A percentile compares a stretch with the other conserved stretches of the same genome.
Evolutionary conservation across 2,888 invertebrate genomes (phyloP).

Genomic region (Parnassius apollo): DNA sequence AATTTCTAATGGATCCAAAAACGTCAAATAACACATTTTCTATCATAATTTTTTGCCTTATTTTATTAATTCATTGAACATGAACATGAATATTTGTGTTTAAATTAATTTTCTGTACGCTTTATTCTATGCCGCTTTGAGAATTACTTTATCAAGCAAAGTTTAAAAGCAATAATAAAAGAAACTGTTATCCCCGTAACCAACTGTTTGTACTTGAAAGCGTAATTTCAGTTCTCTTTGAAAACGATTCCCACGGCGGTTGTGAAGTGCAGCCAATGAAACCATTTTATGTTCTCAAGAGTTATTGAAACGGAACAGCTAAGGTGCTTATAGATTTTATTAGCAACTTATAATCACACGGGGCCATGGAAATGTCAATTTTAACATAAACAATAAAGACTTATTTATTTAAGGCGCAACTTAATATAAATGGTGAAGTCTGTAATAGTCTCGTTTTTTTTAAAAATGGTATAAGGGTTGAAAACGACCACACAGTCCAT

Average conservation of each 20-base stretch:
- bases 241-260: constrained; percentile 12
- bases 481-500: no score
- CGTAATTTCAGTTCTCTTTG: constrained; percentile 20
- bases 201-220: constrained; percentile 18
- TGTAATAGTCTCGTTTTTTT: no score
- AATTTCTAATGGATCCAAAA: no score
- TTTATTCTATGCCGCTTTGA: not conserved
- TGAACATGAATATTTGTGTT: no score
- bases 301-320: constrained; percentile 21
- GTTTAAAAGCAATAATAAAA: constrained; percentile 13
- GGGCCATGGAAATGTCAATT: no score
- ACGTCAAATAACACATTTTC: no score
- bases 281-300: constrained; percentile 11
- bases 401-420: no score
- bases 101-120: not conserved
- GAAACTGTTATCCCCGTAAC: constrained; percentile 7
- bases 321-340: constrained; percentile 14
- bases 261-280: constrained; percentile 26
- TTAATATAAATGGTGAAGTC: no score
- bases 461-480: no score
- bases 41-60: no score
- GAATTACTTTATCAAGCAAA: not conserved
- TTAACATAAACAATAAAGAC: no score
- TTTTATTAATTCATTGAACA: no score
- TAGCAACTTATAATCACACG: not conserved